Percentiles rank a stretch among this genome's conserved stretches.
phyloP scores from a whole-genome alignment of 1,140 invertebrate genomes.

The Danaus plexippus region DNA sequence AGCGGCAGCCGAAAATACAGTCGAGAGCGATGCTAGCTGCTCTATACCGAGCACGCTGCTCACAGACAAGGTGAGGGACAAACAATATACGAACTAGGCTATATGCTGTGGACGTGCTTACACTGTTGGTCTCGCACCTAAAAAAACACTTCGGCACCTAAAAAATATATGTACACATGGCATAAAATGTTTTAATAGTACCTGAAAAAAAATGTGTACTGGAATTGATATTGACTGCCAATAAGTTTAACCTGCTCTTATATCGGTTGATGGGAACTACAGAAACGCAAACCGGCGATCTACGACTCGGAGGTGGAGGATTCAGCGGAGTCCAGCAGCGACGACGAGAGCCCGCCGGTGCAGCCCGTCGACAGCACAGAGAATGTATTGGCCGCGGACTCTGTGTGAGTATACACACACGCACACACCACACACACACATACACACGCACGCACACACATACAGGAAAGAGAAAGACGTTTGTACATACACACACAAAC shows the following conservation, averaged over 20 bases:
- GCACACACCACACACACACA: too few species aligned
- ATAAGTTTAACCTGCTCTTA: neutral
- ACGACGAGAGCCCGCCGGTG: slow-evolving; percentile 77
- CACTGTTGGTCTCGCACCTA: too few species aligned
- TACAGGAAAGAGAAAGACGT: too few species aligned
- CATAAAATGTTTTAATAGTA: too few species aligned
- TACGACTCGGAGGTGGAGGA: slow-evolving; percentile 92
- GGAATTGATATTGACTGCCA: too few species aligned
- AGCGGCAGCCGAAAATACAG: slow-evolving; percentile 21
- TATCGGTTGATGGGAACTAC: neutral
- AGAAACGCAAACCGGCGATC: slow-evolving; percentile 71
- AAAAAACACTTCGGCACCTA: too few species aligned
- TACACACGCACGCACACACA: too few species aligned
- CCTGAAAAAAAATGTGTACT: too few species aligned
- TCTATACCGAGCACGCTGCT: slow-evolving; percentile 9
- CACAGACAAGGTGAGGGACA: slow-evolving; percentile 35
- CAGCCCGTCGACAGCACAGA: slow-evolving; percentile 45
- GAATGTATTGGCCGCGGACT: slow-evolving; percentile 25
- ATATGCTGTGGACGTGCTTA: neutral
- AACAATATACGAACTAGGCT: slow-evolving; percentile 4
- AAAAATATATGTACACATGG: neutral
- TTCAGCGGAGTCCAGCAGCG: slow-evolving; percentile 91
- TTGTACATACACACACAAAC: too few species aligned
- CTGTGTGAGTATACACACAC: slow-evolving; percentile 27
- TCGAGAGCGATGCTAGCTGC: slow-evolving; percentile 28